Evolutionary conservation across 2,113 vertebrate genomes (phyloP), one percentile per base, ranked within the genome.

Genomic region (Strix aluco): DNA sequence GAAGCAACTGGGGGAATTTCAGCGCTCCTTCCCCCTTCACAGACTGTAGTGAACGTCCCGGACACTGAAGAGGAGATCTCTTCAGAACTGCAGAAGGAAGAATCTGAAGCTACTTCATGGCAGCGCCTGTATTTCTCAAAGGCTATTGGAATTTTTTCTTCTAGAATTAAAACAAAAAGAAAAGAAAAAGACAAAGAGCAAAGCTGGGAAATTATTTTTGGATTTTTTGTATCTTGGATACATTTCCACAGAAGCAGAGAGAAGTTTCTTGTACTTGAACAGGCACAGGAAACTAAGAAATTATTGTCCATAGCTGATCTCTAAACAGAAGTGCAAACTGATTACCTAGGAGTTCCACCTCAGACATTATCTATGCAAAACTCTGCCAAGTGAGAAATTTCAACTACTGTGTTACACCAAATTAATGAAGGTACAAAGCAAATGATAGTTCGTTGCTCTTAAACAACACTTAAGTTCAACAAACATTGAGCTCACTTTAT

Each of bases 11-110:
- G 44, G 38, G 96, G 69, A 62, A 92, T 81, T 61, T 97, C 97
- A 49, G 86, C 6, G 51, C 34, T 96, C 92, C 59, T 85, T 18
- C 36, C 92, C 67, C 62, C 96, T 25, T 96, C 97, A 23, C 4
- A 62, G 34, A 97, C 94, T 73, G 93, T 96, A 49, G 19, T 46
- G 54, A 94, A 98, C 36, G 83, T 96, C 47, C 65, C 91, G 90
- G 90, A 94, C 7, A 9, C 19, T 21, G 47, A 71, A 36, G 34
- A 81, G 46, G 94, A 90, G 29, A 54, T 52, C 9, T 97, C 97
- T 44, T 80, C 93, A 62, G 94, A 94, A 54, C 19, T 44, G 54
- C 61, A 91, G 34, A 70, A 88, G 5, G 92, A 97, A 19, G 79
- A 40, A 65, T 97, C 96, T 15, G 79, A 86, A 72, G 82, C 67